phyloP scores from a whole-genome alignment of 2,113 vertebrate genomes.

The Manacus vitellinus region DNA sequence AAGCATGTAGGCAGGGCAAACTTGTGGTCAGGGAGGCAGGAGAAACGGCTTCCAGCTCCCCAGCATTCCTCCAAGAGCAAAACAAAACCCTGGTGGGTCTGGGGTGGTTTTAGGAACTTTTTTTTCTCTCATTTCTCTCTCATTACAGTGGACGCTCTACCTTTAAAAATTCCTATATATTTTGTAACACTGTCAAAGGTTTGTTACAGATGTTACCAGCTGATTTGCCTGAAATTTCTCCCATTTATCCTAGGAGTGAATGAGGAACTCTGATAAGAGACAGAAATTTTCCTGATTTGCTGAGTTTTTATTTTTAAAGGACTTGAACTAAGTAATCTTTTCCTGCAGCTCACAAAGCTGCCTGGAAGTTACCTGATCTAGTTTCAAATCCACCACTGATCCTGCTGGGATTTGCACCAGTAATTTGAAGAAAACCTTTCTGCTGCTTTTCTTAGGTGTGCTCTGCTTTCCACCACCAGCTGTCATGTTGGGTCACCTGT shows the following conservation, averaged over 20 bases:
- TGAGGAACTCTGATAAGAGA: neutral
- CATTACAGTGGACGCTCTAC: neutral
- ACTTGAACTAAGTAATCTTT: neutral
- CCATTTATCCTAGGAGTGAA: neutral
- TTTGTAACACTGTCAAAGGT: neutral
- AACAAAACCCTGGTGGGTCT: neutral
- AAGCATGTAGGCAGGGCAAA: fast-evolving
- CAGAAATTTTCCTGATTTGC: neutral
- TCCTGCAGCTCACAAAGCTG: neutral
- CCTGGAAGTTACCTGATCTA: neutral
- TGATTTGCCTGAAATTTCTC: neutral
- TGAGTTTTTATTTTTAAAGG: neutral
- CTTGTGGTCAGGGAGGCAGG: too few relatives aligned
- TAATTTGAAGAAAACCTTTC: neutral
- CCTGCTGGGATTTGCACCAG: neutral
- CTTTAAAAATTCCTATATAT: neutral
- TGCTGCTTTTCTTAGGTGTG: neutral
- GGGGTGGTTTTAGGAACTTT: neutral
- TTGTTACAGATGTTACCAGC: neutral
- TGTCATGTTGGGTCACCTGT: fast-evolving
- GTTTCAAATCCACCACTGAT: neutral
- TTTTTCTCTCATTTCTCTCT: neutral
- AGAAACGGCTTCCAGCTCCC: neutral
- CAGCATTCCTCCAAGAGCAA: neutral
- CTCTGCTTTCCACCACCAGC: neutral